Evolutionary conservation across 2,113 vertebrate genomes (phyloP), one percentile per base, ranked within the genome.

Genomic region (Chauna torquata): DNA sequence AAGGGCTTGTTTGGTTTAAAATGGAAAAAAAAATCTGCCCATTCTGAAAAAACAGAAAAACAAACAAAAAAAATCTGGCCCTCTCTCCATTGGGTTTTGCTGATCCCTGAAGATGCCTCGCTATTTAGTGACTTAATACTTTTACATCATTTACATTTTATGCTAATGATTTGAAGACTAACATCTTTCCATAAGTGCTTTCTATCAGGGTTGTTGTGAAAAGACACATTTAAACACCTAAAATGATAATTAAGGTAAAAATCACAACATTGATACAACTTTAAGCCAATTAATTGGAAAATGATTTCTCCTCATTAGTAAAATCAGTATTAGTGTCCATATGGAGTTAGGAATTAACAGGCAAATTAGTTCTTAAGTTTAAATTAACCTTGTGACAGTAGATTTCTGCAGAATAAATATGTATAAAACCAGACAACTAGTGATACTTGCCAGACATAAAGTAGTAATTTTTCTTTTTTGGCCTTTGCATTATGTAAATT

Each of bases 81-180:
- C 34, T 86, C 62, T 83, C 75, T 83, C 30, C 16, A 12, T 47
- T 77, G 90, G 82, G 52, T 90, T 97, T 87, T 95, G 82, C 82
- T 93, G 87, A 92, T 89, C 55, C 59, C 80, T 42, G 38, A 93
- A 96, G 66, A 64, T 88, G 76, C 59, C 59, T 92, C 94, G 87
- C 89, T 89, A 92, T 87, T 93, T 47, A 87, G 66, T 85, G 95
- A 95, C 49, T 49, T 61, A 83, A 76, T 76, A 82, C 14, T 93
- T 92, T 32, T 42, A 55, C 59, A 92, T 86, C 5, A 59, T 66
- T 89, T 95, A 36, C 30, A 68, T 90, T 80, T 94, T 85, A 90
- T 89, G 47, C 57, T 76, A 82, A 76, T 65, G 36, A 79, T 22
- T 65, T 9, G 32, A 81, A 47, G 54, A 70, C 22, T 75, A 83